Conservation (phyloP, 2,797 vertebrate species). For the Scolopax bukidnonensis region DNA sequence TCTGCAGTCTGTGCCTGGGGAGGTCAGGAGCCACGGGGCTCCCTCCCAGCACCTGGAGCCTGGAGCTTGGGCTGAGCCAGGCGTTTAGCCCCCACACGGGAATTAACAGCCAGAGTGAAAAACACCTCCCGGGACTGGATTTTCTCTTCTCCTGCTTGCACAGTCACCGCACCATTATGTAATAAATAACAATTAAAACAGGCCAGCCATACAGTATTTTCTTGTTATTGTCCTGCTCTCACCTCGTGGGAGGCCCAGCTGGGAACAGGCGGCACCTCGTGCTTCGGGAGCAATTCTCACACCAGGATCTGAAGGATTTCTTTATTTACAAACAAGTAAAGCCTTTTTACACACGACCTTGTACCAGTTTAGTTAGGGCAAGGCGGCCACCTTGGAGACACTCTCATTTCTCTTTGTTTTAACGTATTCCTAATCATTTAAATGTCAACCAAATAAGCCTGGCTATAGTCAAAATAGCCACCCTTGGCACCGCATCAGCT, state of each 20-base stretch:
- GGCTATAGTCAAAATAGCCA: background rate
- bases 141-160: background rate
- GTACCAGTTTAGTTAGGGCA: background rate
- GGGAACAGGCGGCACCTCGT: background rate
- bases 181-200: background rate
- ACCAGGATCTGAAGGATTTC: background rate
- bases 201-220: background rate
- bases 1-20: background rate
- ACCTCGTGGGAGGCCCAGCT: background rate
- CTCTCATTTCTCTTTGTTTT: constrained; percentile 6
- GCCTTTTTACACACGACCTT: background rate
- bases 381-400: background rate
- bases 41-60: background rate
- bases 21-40: background rate
- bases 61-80: background rate
- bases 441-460: background rate
- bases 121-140: background rate
- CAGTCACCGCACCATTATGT: background rate
- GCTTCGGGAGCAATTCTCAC: background rate
- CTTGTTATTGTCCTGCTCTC: background rate
- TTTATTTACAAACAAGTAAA: background rate
- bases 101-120: background rate
- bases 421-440: background rate
- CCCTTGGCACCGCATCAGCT: background rate
- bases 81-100: background rate